Base-by-base conservation (phyloP, 2,797 vertebrate species). In the Brotula barbata region DNA sequence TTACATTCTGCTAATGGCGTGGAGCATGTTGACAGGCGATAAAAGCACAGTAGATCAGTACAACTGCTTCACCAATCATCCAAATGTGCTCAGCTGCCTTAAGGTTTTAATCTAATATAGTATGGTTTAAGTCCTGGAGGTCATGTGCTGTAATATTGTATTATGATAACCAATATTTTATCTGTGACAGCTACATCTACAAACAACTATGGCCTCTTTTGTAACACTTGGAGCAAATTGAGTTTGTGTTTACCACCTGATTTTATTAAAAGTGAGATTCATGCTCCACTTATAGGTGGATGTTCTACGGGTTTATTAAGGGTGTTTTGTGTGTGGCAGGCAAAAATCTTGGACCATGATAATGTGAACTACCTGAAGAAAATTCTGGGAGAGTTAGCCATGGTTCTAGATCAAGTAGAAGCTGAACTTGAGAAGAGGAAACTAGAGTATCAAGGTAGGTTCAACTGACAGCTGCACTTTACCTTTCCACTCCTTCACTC, bases 361-460 rank as follows among this genome's bases (percentile, higher is more conserved):
- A 96, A 99, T 0, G 97, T 99, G 85, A 98, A 92, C 87, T 95
- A 96, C 88, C 83, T 99, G 89, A 99, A 95, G 92, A 98, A 99
- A 87, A 98, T 98, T 67, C 92, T 99, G 4, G 93, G 94, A 7
- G 97, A 99, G 65, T 89, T 99, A 82, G 92, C 90, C n/a, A 98
- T 99, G 95, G 95, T 95, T 73, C 90, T 99, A 76, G 97, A 99
- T 83, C 97, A 98, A 85, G 94, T 99, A 2, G 97, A 99, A 75
- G 96, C 96, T 0, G 97, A 99, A 73, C 91, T 99, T 85, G 97
- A 99, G 89, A 98, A 98, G 80, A 93, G 95, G 82, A 99, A 98
- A 89, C 88, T 99, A 63, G 96, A 99, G 86, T 94, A 97, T 76
- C 91, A 96, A 93, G 97, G 97, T 97, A 64, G 5, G 68, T 53